phyloP scores from a whole-genome alignment of 1,140 invertebrate species.

The Euura lappo region DNA sequence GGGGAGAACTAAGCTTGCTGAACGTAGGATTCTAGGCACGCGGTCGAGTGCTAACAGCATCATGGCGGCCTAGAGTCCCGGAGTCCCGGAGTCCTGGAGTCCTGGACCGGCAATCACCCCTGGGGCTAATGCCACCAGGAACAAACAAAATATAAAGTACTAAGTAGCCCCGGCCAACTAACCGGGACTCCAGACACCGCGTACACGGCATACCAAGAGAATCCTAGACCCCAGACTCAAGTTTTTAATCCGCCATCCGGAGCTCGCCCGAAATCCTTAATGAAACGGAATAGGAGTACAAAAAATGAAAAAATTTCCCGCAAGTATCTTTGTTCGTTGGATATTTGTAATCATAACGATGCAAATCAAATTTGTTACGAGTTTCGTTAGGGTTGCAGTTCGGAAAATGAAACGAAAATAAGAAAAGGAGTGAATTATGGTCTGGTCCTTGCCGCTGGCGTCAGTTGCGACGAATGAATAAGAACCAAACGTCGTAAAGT shows the following conservation, averaged over 20 bases:
- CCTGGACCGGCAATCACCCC: constrained; percentile 51
- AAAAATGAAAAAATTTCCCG: too few relatives aligned
- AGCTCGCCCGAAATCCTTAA: not conserved
- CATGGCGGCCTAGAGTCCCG: constrained; percentile 29
- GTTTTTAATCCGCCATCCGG: not conserved
- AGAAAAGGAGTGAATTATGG: not conserved
- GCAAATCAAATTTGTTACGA: too few relatives aligned
- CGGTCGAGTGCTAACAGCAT: constrained; percentile 50
- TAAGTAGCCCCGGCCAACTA: constrained; percentile 53
- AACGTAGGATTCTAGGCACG: constrained; percentile 50
- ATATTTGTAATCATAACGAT: too few relatives aligned
- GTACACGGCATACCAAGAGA: constrained; percentile 49
- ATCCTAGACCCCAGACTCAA: not conserved
- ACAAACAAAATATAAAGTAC: constrained; percentile 59
- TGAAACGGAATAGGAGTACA: not conserved
- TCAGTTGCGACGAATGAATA: not conserved
- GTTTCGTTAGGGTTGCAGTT: too few relatives aligned
- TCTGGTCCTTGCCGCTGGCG: not conserved
- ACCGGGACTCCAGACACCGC: constrained; percentile 43
- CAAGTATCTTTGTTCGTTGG: too few relatives aligned
- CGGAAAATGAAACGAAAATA: not conserved
- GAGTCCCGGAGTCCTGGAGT: constrained; percentile 28
- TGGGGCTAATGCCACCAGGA: constrained; percentile 53
- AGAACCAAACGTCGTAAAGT: not conserved
- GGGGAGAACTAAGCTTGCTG: too few relatives aligned